Conservation (phyloP, 2,888 invertebrate genomes). For the Drosophila formosana region DNA sequence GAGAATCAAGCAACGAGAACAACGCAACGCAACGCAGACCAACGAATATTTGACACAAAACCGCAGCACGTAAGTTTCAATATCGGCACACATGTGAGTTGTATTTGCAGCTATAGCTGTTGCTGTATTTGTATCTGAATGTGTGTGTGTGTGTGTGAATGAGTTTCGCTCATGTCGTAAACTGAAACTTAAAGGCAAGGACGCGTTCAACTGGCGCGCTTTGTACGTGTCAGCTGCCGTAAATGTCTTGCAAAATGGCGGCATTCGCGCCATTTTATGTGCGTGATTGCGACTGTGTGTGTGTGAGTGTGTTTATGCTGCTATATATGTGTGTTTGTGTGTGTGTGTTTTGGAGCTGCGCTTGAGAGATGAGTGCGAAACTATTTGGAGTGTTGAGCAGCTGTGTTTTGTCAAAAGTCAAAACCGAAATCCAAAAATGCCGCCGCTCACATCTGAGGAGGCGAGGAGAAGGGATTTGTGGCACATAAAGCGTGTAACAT, state of each 20-base stretch:
- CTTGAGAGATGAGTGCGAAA: slow-evolving; percentile 13
- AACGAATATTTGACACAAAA: slow-evolving; percentile 71
- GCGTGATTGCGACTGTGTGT: not conserved
- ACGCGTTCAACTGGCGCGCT: slow-evolving; percentile 33
- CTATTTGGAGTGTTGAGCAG: slow-evolving; percentile 58
- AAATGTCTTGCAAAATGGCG: slow-evolving; percentile 72
- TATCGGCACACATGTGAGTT: slow-evolving; percentile 54
- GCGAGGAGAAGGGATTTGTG: not conserved
- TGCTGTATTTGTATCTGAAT: not conserved
- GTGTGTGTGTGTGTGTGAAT: slow-evolving; percentile 2
- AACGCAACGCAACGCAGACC: slow-evolving; percentile 6
- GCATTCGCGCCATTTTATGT: slow-evolving; percentile 50
- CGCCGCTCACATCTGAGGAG: slow-evolving; percentile 21
- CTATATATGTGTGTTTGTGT: not conserved
- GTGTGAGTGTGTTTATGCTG: slow-evolving; percentile 6
- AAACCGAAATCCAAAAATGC: slow-evolving; percentile 58
- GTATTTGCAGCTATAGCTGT: not conserved
- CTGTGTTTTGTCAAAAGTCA: slow-evolving; percentile 67
- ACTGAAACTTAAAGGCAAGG: slow-evolving; percentile 46
- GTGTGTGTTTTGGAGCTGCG: not conserved
- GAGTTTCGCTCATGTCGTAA: slow-evolving; percentile 36
- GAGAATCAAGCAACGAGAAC: slow-evolving; percentile 11
- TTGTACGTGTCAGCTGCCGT: slow-evolving; percentile 67
- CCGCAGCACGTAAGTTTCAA: slow-evolving; percentile 61
- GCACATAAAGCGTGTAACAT: slow-evolving; percentile 59